Conservation (phyloP, 1,140 invertebrate species). For the Agrypnia vestita region DNA sequence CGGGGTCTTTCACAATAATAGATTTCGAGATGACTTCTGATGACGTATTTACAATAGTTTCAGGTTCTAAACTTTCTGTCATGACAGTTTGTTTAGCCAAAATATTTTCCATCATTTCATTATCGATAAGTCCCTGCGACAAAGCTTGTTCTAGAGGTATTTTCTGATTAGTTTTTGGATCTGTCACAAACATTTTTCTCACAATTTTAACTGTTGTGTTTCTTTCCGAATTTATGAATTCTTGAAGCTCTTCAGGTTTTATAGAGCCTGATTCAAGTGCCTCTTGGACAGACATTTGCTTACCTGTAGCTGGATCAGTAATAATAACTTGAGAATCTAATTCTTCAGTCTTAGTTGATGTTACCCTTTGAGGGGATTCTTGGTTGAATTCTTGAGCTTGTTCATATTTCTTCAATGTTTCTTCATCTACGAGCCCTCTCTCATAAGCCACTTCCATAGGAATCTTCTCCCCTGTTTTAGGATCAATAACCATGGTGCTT, state of each 20-base stretch:
- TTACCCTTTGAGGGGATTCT: slow-evolving; percentile 35
- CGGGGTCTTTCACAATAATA: slow-evolving; percentile 68
- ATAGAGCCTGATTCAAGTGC: slow-evolving; percentile 81
- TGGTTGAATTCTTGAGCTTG: slow-evolving; percentile 61
- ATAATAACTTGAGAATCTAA: slow-evolving; percentile 50
- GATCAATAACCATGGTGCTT: slow-evolving; percentile 82
- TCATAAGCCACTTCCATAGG: slow-evolving; percentile 86
- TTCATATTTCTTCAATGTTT: slow-evolving; percentile 75
- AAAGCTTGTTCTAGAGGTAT: slow-evolving; percentile 78
- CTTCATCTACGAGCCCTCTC: slow-evolving; percentile 82
- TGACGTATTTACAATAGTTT: slow-evolving; percentile 58
- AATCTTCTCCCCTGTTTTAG: slow-evolving; percentile 82
- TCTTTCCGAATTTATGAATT: slow-evolving; percentile 65
- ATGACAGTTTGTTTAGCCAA: slow-evolving; percentile 57
- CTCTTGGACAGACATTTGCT: slow-evolving; percentile 79
- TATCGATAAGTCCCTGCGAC: slow-evolving; percentile 76
- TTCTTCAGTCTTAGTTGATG: slow-evolving; percentile 27
- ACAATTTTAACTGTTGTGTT: slow-evolving; percentile 48
- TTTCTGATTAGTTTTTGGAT: slow-evolving; percentile 77
- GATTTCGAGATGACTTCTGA: slow-evolving; percentile 58
- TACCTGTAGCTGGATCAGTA: slow-evolving; percentile 79
- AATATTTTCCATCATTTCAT: slow-evolving; percentile 69
- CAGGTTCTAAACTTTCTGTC: slow-evolving; percentile 58
- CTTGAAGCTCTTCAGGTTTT: slow-evolving; percentile 63
- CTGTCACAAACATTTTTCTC: slow-evolving; percentile 72